Evolutionary conservation across 2,888 invertebrate genomes (phyloP).

Genomic region (Epistrophe grossulariae): DNA sequence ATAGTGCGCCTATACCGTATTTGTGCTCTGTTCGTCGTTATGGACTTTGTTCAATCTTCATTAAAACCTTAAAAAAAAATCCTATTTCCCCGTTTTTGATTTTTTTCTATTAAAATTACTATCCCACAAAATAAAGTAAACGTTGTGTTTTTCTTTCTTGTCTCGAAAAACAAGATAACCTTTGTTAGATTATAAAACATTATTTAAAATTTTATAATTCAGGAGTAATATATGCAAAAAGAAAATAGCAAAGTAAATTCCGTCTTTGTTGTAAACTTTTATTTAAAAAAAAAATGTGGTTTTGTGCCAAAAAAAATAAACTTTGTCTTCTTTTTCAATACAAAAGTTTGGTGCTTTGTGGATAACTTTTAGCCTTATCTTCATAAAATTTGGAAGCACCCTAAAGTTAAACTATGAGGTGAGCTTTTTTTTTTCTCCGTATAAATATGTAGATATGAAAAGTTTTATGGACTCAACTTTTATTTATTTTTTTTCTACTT

Average conservation of each 20-base stretch:
- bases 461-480: slow-evolving; percentile 9
- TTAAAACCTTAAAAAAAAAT: background rate
- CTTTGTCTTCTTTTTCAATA: slow-evolving; percentile 12
- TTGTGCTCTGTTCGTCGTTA: no score
- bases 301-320: background rate
- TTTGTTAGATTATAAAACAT: background rate
- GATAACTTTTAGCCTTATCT: slow-evolving; percentile 15
- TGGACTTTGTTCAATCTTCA: background rate
- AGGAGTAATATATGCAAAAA: slow-evolving; percentile 5
- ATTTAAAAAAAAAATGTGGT: background rate
- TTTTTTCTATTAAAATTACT: background rate
- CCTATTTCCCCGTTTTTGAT: background rate
- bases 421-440: background rate
- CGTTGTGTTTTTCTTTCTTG: no score
- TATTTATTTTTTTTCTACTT: slow-evolving; percentile 8
- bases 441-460: background rate
- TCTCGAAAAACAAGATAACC: background rate
- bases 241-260: background rate
- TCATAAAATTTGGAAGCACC: slow-evolving; percentile 1
- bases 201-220: background rate
- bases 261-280: slow-evolving; percentile 8
- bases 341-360: slow-evolving; percentile 24
- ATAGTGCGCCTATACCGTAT: no score
- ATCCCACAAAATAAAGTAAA: background rate
- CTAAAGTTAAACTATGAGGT: slow-evolving; percentile 1